phyloP scores from a whole-genome alignment of 2,797 vertebrate genomes.

The Epinephelus awoara region DNA sequence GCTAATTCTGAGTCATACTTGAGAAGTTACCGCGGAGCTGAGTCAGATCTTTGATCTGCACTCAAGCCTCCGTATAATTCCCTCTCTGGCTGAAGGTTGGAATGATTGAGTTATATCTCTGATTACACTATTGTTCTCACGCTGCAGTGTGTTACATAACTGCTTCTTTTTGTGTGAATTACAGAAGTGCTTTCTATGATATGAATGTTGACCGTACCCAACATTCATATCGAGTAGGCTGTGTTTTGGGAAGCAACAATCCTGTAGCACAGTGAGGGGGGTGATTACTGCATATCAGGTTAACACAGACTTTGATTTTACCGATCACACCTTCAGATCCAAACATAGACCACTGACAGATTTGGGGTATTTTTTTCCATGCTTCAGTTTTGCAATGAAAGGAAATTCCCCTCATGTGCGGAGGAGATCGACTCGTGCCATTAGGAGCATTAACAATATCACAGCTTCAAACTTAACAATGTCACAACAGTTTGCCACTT shows the following conservation, averaged over 20 bases:
- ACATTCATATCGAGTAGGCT: not conserved
- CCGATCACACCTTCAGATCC: conserved; percentile 15
- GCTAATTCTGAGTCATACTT: conserved; percentile 72
- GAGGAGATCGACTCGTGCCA: conserved; percentile 4
- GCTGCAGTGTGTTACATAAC: conserved; percentile 1
- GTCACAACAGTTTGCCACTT: conserved; percentile 35
- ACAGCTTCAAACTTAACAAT: conserved; percentile 42
- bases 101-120: conserved; percentile 31
- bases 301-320: conserved; percentile 2
- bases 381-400: conserved; percentile 22
- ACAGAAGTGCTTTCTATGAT: conserved; percentile 7
- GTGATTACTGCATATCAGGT: not conserved
- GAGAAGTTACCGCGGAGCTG: conserved; percentile 64
- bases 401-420: conserved; percentile 19
- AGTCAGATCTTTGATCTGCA: conserved; percentile 33
- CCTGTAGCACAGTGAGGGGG: not conserved
- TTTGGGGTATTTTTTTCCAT: conserved; percentile 32
- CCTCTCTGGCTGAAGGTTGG: conserved; percentile 12
- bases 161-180: not conserved
- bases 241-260: conserved; percentile 17
- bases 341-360: conserved; percentile 29
- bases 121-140: conserved; percentile 45
- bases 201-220: conserved; percentile 3
- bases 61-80: conserved; percentile 25
- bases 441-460: conserved; percentile 24